These are phyloP conservation scores for Nyctibius bracteatus DNA, from an alignment of 2,113 vertebrate genomes.

Conservation along the genomic window DNA sequence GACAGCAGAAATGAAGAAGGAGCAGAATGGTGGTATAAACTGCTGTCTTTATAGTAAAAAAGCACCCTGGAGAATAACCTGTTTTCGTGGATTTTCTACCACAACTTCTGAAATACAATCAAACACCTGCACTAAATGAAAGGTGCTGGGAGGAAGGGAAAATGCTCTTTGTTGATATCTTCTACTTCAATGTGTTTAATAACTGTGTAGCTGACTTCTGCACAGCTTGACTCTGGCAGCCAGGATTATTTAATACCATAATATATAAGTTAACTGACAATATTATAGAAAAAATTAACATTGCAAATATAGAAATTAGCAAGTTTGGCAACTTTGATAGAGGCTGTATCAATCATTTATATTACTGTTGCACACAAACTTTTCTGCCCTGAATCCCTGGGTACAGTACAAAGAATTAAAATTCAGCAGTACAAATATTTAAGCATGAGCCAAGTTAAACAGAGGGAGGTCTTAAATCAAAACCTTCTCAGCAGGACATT, in stretches of 20 bases:
- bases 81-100: neutral
- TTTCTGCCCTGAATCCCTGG: neutral
- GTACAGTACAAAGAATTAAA: slow-evolving; percentile 4
- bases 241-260: slow-evolving; percentile 1
- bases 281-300: slow-evolving; percentile 20
- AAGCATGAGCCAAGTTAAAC: neutral
- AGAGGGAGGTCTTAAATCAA: slow-evolving; percentile 12
- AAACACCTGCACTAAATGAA: neutral
- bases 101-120: neutral
- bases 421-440: slow-evolving; percentile 23
- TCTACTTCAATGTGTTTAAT: neutral
- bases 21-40: neutral
- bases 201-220: neutral
- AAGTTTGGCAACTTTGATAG: neutral
- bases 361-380: neutral
- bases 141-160: neutral
- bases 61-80: neutral
- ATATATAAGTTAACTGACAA: neutral
- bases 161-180: neutral
- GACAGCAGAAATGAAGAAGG: neutral
- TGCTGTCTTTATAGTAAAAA: neutral
- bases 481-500: neutral
- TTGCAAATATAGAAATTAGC: slow-evolving; percentile 23
- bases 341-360: neutral
- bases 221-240: neutral